These are phyloP conservation scores for Pyrochroa serraticornis DNA, from an alignment of 2,888 invertebrate species.

Conservation along the genomic window DNA sequence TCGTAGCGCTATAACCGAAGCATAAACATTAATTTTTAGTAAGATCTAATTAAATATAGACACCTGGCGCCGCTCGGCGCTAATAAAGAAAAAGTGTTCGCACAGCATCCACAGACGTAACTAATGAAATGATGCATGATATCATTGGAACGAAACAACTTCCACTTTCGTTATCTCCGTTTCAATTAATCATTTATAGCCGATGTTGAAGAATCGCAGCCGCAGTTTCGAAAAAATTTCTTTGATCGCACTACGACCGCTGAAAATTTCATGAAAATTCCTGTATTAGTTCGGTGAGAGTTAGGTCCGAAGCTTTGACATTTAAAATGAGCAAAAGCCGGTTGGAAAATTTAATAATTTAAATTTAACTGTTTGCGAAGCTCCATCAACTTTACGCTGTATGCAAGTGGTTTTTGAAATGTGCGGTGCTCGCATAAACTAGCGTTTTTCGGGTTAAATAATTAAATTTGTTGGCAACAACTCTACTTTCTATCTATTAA, in stretches of 20 bases:
- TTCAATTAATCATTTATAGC: no score
- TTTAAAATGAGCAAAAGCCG: no score
- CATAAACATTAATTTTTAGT: conserved; percentile 45
- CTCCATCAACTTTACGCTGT: conserved; percentile 6
- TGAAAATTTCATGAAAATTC: no score
- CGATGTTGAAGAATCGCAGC: background rate
- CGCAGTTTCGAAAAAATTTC: background rate
- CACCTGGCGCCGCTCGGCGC: conserved; percentile 35
- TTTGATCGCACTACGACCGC: no score
- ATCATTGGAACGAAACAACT: no score
- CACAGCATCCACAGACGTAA: no score
- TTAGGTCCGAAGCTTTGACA: no score
- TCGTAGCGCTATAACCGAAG: conserved; percentile 40
- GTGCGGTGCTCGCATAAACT: conserved; percentile 18
- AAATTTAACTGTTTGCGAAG: conserved; percentile 12
- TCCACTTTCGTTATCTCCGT: no score
- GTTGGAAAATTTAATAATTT: conserved; percentile 20
- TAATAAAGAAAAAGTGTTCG: background rate
- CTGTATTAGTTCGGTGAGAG: no score
- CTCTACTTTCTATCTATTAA: conserved; percentile 26
- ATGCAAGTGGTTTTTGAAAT: conserved; percentile 18
- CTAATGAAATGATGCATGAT: no score
- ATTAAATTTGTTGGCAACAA: conserved; percentile 24
- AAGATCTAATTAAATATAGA: conserved; percentile 47
- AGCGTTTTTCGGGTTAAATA: conserved; percentile 24